Evolutionary conservation across 2,888 invertebrate genomes (phyloP).

Genomic region (Tenthredo mesomela): DNA sequence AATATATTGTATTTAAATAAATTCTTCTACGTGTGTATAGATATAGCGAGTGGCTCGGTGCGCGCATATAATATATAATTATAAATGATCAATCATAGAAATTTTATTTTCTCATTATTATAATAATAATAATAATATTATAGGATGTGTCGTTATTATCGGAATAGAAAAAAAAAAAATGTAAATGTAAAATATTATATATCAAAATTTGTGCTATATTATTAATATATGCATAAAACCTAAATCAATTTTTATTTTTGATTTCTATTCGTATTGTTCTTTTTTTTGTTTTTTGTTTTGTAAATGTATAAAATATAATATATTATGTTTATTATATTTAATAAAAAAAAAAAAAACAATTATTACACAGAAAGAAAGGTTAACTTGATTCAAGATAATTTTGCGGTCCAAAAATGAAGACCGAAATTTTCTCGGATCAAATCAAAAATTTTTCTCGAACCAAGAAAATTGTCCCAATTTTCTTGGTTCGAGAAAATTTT

Average conservation of each 20-base stretch:
- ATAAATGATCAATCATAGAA: neutral
- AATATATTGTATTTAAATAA: neutral
- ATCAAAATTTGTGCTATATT: neutral
- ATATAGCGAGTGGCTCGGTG: constrained; percentile 46
- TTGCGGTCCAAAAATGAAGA: no score
- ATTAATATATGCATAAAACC: neutral
- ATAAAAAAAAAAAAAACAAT: constrained; percentile 45
- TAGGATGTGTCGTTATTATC: neutral
- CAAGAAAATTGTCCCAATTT: no score
- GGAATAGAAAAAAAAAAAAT: neutral
- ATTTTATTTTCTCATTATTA: neutral
- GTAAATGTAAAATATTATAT: neutral
- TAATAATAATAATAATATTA: constrained; percentile 4
- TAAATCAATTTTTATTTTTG: neutral
- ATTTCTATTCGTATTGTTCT: neutral
- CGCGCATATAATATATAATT: constrained; percentile 27
- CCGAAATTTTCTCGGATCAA: no score
- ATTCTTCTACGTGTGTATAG: neutral
- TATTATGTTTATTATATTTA: neutral
- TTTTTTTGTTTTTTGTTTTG: neutral
- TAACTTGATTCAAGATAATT: no score
- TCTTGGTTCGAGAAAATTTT: no score
- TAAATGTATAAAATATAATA: neutral
- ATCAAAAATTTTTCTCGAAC: no score
- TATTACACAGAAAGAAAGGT: no score